A percentile compares a stretch with the other conserved stretches of the same genome.
These are phyloP conservation scores for Neelides sp. DNA, from an alignment of 1,140 invertebrate genomes.

Conservation along the genomic window DNA sequence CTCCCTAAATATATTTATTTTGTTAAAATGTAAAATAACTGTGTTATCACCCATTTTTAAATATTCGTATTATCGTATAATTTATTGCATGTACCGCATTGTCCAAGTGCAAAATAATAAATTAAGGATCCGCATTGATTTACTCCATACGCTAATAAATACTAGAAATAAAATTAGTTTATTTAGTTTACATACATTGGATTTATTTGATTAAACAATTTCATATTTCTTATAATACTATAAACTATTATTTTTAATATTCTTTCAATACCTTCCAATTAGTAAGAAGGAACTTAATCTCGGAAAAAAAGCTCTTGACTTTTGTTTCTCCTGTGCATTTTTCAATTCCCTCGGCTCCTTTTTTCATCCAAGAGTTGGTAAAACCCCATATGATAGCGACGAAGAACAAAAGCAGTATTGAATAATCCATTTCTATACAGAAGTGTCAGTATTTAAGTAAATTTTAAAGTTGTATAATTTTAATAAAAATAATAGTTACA, in stretches of 20 bases:
- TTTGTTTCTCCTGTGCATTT: constrained; percentile 12
- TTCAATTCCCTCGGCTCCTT: constrained; percentile 30
- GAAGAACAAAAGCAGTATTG: constrained; percentile 14
- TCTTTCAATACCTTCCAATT: constrained; percentile 27
- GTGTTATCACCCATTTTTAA: constrained; percentile 2
- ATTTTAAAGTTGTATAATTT: too few relatives aligned
- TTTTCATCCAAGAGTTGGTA: constrained; percentile 28
- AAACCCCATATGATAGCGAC: constrained; percentile 31
- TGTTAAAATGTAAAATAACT: too few relatives aligned
- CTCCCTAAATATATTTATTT: background rate
- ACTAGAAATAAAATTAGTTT: constrained; percentile 19
- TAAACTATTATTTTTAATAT: background rate
- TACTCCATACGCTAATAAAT: constrained; percentile 26
- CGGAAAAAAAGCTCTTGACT: constrained; percentile 21
- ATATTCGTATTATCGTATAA: background rate
- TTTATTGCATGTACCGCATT: constrained; percentile 17
- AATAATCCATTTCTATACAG: background rate
- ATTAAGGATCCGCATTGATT: constrained; percentile 31
- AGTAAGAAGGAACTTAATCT: constrained; percentile 26
- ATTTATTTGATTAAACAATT: too few relatives aligned
- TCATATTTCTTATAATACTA: background rate
- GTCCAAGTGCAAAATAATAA: constrained; percentile 24
- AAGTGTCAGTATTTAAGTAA: too few relatives aligned
- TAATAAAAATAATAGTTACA: too few relatives aligned
- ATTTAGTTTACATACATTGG: too few relatives aligned